A percentile compares a stretch with the other conserved stretches of the same genome.
Conservation (phyloP, 2,113 vertebrate genomes). For the Dryoscopus gambensis region DNA sequence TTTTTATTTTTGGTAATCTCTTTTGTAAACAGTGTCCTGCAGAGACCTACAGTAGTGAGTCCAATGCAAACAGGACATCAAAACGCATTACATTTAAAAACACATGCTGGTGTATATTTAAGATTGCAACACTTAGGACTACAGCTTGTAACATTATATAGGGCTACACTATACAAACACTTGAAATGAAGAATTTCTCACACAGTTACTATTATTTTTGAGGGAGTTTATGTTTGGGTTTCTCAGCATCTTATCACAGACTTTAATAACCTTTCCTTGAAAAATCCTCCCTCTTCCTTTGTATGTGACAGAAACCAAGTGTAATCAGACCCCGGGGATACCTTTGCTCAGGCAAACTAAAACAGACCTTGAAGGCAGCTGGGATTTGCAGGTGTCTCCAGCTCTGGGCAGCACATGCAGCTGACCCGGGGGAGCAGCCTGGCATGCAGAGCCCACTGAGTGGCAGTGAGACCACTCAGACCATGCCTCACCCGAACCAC, state of each 20-base stretch:
- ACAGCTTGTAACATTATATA: background rate
- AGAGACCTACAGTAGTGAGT: slow-evolving; percentile 30
- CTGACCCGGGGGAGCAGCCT: accelerated
- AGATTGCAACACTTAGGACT: background rate
- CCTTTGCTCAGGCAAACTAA: background rate
- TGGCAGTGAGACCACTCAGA: background rate
- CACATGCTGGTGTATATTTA: background rate
- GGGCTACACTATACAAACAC: background rate
- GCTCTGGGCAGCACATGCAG: accelerated
- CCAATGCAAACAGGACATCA: slow-evolving; percentile 50
- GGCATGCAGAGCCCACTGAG: accelerated
- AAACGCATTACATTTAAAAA: slow-evolving; percentile 16
- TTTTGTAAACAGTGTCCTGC: slow-evolving; percentile 43
- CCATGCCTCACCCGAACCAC: background rate
- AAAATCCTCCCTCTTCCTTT: background rate
- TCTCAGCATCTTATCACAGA: background rate
- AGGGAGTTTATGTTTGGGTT: slow-evolving; percentile 10
- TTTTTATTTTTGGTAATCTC: slow-evolving; percentile 56
- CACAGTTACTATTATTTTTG: slow-evolving; percentile 1
- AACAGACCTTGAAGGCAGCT: background rate
- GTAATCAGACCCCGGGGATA: background rate
- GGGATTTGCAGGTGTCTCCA: background rate
- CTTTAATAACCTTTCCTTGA: background rate
- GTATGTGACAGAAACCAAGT: background rate
- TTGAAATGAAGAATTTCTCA: slow-evolving; percentile 10